phyloP scores from a whole-genome alignment of 2,113 vertebrate genomes.

The Marcusenius ussheri region DNA sequence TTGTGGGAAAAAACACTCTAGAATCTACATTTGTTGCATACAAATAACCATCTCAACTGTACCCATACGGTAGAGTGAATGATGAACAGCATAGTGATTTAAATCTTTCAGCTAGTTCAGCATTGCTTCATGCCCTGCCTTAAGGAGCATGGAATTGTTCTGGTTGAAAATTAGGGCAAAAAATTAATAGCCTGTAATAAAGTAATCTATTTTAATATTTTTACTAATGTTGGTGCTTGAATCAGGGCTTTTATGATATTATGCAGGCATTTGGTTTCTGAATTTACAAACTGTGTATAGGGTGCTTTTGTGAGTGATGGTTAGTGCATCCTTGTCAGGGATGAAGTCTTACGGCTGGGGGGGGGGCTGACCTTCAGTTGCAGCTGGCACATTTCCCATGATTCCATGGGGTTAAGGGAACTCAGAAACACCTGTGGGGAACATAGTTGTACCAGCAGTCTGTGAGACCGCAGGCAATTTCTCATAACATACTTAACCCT shows the following conservation, averaged over 20 bases:
- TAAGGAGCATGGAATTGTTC: background rate
- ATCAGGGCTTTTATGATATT: background rate
- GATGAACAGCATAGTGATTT: background rate
- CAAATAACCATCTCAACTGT: background rate
- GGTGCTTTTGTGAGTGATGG: background rate
- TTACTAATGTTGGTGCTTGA: background rate
- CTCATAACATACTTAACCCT: background rate
- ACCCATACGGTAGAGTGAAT: background rate
- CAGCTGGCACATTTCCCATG: background rate
- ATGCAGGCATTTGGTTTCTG: background rate
- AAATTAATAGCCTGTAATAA: background rate
- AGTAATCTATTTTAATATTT: background rate
- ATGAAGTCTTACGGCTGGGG: background rate
- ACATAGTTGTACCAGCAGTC: background rate
- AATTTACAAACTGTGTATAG: background rate
- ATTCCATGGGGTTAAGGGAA: background rate
- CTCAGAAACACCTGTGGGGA: background rate
- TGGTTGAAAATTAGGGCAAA: background rate
- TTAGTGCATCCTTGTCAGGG: background rate
- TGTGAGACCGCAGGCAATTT: background rate
- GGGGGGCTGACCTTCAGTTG: background rate
- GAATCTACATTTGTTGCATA: background rate
- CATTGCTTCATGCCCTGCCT: background rate
- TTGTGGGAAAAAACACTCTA: background rate
- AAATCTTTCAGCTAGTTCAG: background rate